Evolutionary conservation across 37 sponge, comb jelly and placozoan species (phyloP).

Genomic region (Axinella damicornis): DNA sequence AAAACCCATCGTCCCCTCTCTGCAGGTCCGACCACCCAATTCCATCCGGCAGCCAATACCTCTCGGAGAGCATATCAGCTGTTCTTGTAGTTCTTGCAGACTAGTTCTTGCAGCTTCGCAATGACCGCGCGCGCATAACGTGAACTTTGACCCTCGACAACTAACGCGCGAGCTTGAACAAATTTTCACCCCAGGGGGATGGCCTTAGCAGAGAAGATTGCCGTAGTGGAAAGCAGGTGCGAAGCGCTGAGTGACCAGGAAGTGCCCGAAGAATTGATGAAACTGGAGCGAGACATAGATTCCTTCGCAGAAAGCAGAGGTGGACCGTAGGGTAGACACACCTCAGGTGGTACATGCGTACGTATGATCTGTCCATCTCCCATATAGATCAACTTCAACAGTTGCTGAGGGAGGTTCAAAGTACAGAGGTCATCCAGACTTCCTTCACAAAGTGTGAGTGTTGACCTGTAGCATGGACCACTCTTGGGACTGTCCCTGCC

Average conservation of each 20-base stretch:
- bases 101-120: neutral
- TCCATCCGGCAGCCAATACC: slow-evolving; percentile 28
- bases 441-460: neutral
- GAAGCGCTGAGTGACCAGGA: neutral
- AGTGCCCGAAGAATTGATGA: neutral
- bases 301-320: slow-evolving; percentile 16
- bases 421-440: neutral
- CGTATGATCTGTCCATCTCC: too few species aligned
- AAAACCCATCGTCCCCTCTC: neutral
- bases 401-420: neutral
- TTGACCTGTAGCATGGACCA: too few species aligned
- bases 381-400: neutral
- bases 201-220: neutral
- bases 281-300: neutral
- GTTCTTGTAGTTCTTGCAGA: neutral
- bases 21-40: slow-evolving; percentile 11
- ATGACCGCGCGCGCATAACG: neutral
- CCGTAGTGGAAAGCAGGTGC: neutral
- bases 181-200: too few species aligned
- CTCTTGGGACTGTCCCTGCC: too few species aligned
- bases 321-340: neutral
- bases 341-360: too few species aligned
- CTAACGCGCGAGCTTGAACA: too few species aligned
- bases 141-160: too few species aligned
- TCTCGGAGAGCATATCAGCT: neutral